Base-by-base conservation (phyloP, 2,113 vertebrate species). In the Hippocampus comes region DNA sequence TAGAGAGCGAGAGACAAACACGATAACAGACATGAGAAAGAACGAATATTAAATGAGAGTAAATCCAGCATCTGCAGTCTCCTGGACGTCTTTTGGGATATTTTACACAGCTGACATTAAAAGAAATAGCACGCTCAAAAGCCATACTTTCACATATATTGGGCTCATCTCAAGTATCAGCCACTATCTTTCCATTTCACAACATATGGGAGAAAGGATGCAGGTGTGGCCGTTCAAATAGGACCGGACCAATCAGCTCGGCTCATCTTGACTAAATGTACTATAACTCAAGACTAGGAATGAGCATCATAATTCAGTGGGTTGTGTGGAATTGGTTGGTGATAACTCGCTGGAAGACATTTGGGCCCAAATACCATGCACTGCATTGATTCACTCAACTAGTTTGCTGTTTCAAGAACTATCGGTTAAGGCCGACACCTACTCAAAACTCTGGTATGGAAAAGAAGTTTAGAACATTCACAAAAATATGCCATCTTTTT, bases 41-140 rank as follows among this genome's bases (percentile, higher is more conserved):
- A 69, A 41, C 18, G 2, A 38, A 87, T 76, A 84, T 81, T 80
- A 80, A 73, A 75, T 63, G 1, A 87, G 75, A 87, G 81, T 82
- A 82, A 73, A 73, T 66, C 67, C 78, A 74, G 75, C 72, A 78
- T 82, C 73, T 51, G 72, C 15, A 74, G 72, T 78, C 70, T 72
- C 69, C 51, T 68, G 38, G 67, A 63, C 5, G 1, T 9, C 2
- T 21, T 64, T 59, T n/a, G 10, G 73, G 25, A 77, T 78, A 38
- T 74, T 75, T 83, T 84, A 74, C 77, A 83, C 77, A 48, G 75
- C 27, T 72, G 72, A 77, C 20, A 53, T 21, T 34, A 51, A 75
- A 76, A 48, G 30, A 75, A 66, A 48, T 56, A 23, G 21, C 53
- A 56, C 59, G 64, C 65, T 73, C 68, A 82, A 60, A 73, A 56